Base-by-base conservation (phyloP, 2,797 vertebrate species). In the Oreochromis grahami region DNA sequence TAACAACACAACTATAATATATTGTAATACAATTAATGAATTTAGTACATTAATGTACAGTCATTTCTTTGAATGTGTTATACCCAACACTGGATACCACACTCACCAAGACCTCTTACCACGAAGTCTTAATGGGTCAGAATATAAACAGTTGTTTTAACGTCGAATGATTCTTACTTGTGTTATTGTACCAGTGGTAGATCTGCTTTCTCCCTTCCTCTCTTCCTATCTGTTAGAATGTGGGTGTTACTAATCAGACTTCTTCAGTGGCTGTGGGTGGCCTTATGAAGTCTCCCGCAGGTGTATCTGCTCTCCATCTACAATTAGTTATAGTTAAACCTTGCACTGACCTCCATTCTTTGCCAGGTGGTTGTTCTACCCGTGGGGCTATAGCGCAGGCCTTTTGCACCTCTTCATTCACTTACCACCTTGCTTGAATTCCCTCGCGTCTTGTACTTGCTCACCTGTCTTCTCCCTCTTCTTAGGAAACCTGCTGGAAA, bases 181-280 rank as follows among this genome's bases (percentile, higher is more conserved):
- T 36, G 58, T 63, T n/a, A n/a, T 12, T 19, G 32, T 36, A 19
- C 32, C 15, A 11, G 3, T 60, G 32, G 6, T 36, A 19, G 17
- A n/a, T 60, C 17, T 60, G 58, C 29, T 36, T 0, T 0, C 63
- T 21, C 1, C 0, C 36, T 24, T 68, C 19, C 36, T 65, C 21
- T 5, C n/a, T 12, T 21, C 11, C 11, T 24, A 2, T 41, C 63
- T 41, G 36, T 4, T 14, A 24, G n/a, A 68, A 0, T 43, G 12
- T 68, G 13, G 5, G 2, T 43, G n/a, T 68, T 43, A 68, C 32
- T 36, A 63, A 63, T 34, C 63, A 68, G 36, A 38, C n/a, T 24
- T 38, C n/a, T 43, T 14, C 36, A 0, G n/a, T 41, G 36, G 2
- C 21, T 43, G 36, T 41, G 36, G 36, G 36, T 68, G 13, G 36